phyloP scores from a whole-genome alignment of 1,140 invertebrate genomes.

The Aradophagus sp. region DNA sequence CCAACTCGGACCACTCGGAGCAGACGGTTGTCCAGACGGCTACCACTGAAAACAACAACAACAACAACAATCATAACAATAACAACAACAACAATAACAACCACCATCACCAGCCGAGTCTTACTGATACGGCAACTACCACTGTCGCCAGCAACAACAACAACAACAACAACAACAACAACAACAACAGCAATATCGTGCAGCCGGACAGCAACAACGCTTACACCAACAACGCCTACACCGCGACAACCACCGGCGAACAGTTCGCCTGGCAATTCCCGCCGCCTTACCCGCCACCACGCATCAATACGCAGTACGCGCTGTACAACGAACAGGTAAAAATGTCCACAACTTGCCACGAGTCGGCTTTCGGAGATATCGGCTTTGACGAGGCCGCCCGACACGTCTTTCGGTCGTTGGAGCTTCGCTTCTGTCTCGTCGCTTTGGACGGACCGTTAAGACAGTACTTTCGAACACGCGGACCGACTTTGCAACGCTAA shows the following conservation, averaged over 20 bases:
- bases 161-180: constrained; percentile 6
- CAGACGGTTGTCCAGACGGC: constrained; percentile 78
- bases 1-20: constrained; percentile 79
- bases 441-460: no score
- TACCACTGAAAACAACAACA: constrained; percentile 35
- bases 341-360: constrained; percentile 34
- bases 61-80: constrained; percentile 13
- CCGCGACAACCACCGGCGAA: constrained; percentile 71
- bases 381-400: no score
- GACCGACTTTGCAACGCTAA: no score
- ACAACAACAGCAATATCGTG: constrained; percentile 11
- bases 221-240: constrained; percentile 41
- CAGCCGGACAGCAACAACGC: constrained; percentile 35
- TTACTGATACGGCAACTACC: constrained; percentile 48
- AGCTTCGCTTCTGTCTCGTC: no score
- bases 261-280: constrained; percentile 87
- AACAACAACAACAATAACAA: constrained; percentile 19
- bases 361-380: no score
- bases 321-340: constrained; percentile 87
- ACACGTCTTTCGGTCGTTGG: no score
- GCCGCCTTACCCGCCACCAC: constrained; percentile 77
- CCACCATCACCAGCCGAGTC: constrained; percentile 12
- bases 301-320: constrained; percentile 80
- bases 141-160: constrained; percentile 38
- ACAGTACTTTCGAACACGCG: no score